Conservation (phyloP, 2,888 invertebrate species). For the Rhopalosiphum nymphaeae region DNA sequence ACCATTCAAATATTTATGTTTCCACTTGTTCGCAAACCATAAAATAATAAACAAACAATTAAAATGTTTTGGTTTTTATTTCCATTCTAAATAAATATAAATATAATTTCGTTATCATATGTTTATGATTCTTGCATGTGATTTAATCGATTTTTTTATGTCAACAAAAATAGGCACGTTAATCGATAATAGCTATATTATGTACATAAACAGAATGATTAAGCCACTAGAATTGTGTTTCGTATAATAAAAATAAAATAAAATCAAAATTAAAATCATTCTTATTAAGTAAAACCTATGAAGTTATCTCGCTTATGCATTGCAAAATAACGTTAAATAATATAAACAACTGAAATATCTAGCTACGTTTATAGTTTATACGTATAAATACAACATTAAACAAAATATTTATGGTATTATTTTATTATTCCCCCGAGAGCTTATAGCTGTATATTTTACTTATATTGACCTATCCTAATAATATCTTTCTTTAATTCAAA, state of each 20-base stretch:
- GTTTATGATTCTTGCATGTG: background rate
- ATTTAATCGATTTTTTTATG: background rate
- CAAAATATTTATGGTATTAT: background rate
- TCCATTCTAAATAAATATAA: background rate
- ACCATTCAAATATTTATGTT: conserved; percentile 24
- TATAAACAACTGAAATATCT: background rate
- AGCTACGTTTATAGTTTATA: background rate
- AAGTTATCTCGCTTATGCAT: background rate
- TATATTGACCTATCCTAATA: background rate
- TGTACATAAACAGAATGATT: background rate
- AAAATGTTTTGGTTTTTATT: background rate
- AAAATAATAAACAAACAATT: conserved; percentile 23
- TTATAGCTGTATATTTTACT: background rate
- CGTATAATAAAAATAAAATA: background rate
- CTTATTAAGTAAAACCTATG: background rate
- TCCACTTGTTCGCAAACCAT: background rate
- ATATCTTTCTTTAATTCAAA: conserved; percentile 17
- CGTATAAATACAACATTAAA: background rate
- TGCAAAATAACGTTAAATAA: background rate
- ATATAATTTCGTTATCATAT: background rate
- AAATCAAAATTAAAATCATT: background rate
- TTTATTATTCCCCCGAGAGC: background rate
- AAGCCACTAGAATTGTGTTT: background rate
- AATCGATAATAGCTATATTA: background rate
- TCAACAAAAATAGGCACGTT: background rate